These are phyloP conservation scores for Hydrotaea diabolus DNA, from an alignment of 2,888 invertebrate genomes.

Conservation along the genomic window DNA sequence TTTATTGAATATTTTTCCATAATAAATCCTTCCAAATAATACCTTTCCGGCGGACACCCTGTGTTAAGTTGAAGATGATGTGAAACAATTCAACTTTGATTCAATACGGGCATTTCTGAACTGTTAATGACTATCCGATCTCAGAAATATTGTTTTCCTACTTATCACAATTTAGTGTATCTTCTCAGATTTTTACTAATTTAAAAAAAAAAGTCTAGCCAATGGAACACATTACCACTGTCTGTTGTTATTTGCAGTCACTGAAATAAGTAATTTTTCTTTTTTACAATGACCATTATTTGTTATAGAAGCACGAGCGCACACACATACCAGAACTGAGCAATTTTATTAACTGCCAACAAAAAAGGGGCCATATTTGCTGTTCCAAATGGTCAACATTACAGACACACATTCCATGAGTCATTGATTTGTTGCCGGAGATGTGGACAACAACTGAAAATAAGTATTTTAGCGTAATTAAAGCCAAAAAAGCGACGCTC, in stretches of 20 bases:
- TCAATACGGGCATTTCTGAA: too few species aligned
- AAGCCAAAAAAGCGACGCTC: constrained; percentile 5
- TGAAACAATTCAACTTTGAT: too few species aligned
- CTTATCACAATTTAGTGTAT: too few species aligned
- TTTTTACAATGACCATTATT: constrained; percentile 53
- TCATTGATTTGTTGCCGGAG: constrained; percentile 51
- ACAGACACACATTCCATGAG: constrained; percentile 24
- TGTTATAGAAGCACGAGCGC: constrained; percentile 31
- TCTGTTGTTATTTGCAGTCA: constrained; percentile 56
- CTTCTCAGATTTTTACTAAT: too few species aligned
- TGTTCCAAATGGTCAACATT: constrained; percentile 51
- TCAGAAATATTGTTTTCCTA: too few species aligned
- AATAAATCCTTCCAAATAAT: too few species aligned
- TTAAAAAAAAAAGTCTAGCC: neutral
- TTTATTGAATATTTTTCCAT: too few species aligned
- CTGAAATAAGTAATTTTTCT: constrained; percentile 57
- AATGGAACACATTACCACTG: neutral
- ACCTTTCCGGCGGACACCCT: too few species aligned
- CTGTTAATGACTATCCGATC: too few species aligned
- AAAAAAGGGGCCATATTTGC: constrained; percentile 34
- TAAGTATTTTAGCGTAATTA: constrained; percentile 49
- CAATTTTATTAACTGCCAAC: constrained; percentile 21
- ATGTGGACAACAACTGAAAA: constrained; percentile 5
- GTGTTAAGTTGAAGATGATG: too few species aligned
- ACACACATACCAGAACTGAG: neutral